These are phyloP conservation scores for Coleophora flavipennella DNA, from an alignment of 2,888 invertebrate species.

Conservation along the genomic window DNA sequence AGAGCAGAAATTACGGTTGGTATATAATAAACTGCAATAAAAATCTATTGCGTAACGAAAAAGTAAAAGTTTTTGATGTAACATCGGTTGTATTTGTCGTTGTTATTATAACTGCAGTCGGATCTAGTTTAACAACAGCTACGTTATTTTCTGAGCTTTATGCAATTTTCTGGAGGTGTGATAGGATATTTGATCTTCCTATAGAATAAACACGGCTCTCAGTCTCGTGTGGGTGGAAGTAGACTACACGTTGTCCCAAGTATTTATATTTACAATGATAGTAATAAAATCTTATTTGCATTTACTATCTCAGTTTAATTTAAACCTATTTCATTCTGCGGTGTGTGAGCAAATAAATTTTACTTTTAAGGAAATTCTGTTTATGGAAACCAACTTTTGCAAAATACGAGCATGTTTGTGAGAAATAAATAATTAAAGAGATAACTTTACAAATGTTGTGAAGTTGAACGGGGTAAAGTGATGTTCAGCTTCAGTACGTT, in stretches of 20 bases:
- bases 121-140: no score
- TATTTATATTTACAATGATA: slow-evolving; percentile 12
- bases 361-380: no score
- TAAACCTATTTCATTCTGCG: not conserved
- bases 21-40: slow-evolving; percentile 22
- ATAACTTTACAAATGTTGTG: no score
- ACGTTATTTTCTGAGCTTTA: no score
- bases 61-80: slow-evolving; percentile 29
- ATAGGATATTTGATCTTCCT: slow-evolving; percentile 28
- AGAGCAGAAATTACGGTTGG: slow-evolving; percentile 26
- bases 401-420: no score
- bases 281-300: slow-evolving; percentile 12
- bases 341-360: not conserved
- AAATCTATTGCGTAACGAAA: slow-evolving; percentile 29
- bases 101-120: no score
- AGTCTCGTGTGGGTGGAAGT: slow-evolving; percentile 13
- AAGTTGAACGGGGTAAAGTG: no score
- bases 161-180: slow-evolving; percentile 3
- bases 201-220: slow-evolving; percentile 12
- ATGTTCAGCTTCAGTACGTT: no score
- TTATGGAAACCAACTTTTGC: no score
- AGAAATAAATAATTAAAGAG: no score
- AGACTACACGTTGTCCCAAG: slow-evolving; percentile 8
- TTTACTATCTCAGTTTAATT: not conserved
- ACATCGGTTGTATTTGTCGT: slow-evolving; percentile 15